Base-by-base conservation (phyloP, 1,140 invertebrate genomes). In the Ceratitis capitata region DNA sequence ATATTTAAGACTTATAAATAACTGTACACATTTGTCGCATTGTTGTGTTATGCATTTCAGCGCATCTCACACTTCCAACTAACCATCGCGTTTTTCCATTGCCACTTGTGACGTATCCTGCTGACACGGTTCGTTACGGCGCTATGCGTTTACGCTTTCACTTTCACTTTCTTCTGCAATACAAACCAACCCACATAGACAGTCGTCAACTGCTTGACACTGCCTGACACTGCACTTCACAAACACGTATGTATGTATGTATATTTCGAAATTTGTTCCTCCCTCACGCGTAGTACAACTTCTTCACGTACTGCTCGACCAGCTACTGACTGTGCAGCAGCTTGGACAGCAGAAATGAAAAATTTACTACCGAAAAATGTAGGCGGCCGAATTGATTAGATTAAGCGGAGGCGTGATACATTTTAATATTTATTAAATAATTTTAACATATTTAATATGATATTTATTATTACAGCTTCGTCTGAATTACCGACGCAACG, bases 401-500 rank as follows among this genome's bases (percentile, higher is more conserved):
- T 78, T 78, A 78, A 78, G 35, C 7, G 69, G 0, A 19, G 6
- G 19, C 39, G 69, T 14, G 69, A 45, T 45, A 78, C 39, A 78
- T 45, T 45, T 64, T 64, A 1, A 4, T 64, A 29, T 5, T 64
- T 26, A 45, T 78, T 78, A 78, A 78, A 78, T 78, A 45, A 78
- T 78, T 47, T 78, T 78, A 45, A 42, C 19, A 23, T 45, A 6
- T 32, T 64, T 42, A 42, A 45, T 19, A n/a, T n/a, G n/a, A n/a
- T n/a, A 47, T 78, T 78, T 78, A 45, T 78, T 47, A 78, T 12
- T 78, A 45, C 23, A n/a, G n/a, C 45, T 78, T 78, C 26, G 35
- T 45, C 39, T 78, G 69, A n/a, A 78, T 78, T 78, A 78, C 39
- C 39, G n/a, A n/a, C n/a, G 39, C 69, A 78, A 7, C 39, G 69